Conservation (phyloP, 2,888 invertebrate genomes). For the Eupeodes luniger region DNA sequence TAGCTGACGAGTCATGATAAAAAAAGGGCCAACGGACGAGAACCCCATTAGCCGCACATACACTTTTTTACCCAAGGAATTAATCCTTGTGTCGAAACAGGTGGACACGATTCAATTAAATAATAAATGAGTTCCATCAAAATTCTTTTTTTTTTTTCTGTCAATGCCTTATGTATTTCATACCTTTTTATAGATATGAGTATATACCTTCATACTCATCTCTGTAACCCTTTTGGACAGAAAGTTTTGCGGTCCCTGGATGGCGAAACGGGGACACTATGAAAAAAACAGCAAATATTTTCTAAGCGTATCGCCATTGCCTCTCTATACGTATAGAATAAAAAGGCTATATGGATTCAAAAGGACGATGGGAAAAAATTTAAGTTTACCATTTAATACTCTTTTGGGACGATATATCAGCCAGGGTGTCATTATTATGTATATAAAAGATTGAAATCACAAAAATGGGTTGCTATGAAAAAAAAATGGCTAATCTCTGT, state of each 20-base stretch:
- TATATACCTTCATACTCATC: background rate
- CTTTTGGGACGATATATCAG: conserved; percentile 39
- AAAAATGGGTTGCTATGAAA: conserved; percentile 26
- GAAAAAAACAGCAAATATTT: conserved; percentile 12
- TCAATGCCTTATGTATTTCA: background rate
- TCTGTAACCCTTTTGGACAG: conserved; percentile 41
- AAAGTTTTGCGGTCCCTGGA: conserved; percentile 52
- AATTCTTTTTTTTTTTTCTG: conserved; percentile 12
- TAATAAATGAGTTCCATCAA: conserved; percentile 69
- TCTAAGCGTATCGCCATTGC: conserved; percentile 6
- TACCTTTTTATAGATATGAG: background rate
- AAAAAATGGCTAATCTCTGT: conserved; percentile 26
- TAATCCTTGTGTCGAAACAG: conserved; percentile 47
- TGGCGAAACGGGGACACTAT: background rate
- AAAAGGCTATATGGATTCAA: background rate
- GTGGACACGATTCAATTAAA: conserved; percentile 67
- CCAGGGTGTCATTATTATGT: conserved; percentile 42
- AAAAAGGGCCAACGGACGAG: conserved; percentile 41
- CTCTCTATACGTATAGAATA: background rate
- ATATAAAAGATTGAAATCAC: conserved; percentile 44
- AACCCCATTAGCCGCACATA: conserved; percentile 56
- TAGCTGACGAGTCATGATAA: conserved; percentile 42
- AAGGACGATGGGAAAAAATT: conserved; percentile 16
- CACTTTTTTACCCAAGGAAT: conserved; percentile 10
- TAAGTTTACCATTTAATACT: conserved; percentile 33